Evolutionary conservation across 2,888 invertebrate genomes (phyloP).

Genomic region (Drosophila percnosoma): DNA sequence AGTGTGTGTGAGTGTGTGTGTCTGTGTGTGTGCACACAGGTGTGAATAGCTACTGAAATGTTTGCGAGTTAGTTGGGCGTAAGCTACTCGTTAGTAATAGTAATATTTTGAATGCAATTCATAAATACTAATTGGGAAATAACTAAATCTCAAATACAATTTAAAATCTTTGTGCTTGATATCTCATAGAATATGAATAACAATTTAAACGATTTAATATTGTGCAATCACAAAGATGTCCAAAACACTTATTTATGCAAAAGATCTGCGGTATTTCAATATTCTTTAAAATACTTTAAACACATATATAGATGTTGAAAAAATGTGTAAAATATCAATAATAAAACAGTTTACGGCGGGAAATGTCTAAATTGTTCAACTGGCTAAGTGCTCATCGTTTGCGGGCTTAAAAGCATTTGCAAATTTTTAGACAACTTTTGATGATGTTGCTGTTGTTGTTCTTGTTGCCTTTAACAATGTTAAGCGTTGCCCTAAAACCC

Average conservation of each 20-base stretch:
- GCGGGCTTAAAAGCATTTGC: conserved; percentile 49
- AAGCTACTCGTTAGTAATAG: background rate
- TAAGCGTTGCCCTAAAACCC: conserved; percentile 30
- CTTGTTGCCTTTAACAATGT: conserved; percentile 35
- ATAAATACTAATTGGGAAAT: background rate
- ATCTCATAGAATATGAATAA: background rate
- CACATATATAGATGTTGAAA: background rate
- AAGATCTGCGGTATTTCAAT: background rate
- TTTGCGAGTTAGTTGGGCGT: background rate
- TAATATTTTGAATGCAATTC: background rate
- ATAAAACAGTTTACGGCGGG: conserved; percentile 15
- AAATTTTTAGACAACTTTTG: conserved; percentile 31
- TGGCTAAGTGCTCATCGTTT: conserved; percentile 32
- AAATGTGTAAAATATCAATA: background rate
- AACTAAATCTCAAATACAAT: background rate
- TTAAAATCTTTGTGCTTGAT: background rate
- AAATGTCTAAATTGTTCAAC: conserved; percentile 15
- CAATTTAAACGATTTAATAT: background rate
- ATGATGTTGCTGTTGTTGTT: conserved; percentile 15
- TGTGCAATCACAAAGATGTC: background rate
- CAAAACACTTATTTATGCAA: background rate
- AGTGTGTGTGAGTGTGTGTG: background rate
- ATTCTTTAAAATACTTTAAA: background rate
- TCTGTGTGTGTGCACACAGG: background rate
- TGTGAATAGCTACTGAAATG: background rate